Conservation (phyloP, 1,140 invertebrate species). For the Drosophila suzukii region DNA sequence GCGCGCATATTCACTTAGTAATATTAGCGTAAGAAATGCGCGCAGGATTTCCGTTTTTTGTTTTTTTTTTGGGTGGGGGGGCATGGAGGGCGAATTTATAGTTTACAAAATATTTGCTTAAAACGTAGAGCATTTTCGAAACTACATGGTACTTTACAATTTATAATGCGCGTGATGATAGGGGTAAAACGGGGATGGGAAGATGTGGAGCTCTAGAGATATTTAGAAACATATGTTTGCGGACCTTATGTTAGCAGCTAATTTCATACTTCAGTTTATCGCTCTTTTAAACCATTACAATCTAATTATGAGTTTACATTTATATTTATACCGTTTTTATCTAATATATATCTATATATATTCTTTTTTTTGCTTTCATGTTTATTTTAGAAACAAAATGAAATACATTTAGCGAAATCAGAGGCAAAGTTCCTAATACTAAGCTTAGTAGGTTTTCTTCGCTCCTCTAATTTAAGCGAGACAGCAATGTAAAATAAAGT, state of each 20-base stretch:
- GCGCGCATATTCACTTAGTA: conserved; percentile 60
- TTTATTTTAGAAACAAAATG: conserved; percentile 78
- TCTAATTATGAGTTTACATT: conserved; percentile 40
- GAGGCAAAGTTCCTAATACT: conserved; percentile 51
- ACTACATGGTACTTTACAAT: conserved; percentile 23
- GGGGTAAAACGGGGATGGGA: not conserved
- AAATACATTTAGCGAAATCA: conserved; percentile 63
- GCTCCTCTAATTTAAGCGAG: conserved; percentile 31
- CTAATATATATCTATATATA: conserved; percentile 17
- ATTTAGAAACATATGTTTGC: conserved; percentile 33
- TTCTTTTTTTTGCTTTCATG: conserved; percentile 52
- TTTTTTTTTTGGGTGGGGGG: not conserved
- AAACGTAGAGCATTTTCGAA: conserved; percentile 6
- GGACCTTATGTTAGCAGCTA: conserved; percentile 49
- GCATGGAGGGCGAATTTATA: not conserved
- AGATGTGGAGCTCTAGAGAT: conserved; percentile 24
- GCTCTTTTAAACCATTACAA: conserved; percentile 43
- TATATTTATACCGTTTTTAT: conserved; percentile 11
- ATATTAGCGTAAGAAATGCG: conserved; percentile 59
- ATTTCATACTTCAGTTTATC: conserved; percentile 71
- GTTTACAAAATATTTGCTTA: conserved; percentile 8
- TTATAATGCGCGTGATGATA: conserved; percentile 1
- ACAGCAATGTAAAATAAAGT: conserved; percentile 31
- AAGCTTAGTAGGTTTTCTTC: conserved; percentile 25
- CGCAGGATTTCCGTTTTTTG: conserved; percentile 26